These are phyloP conservation scores for Pseudomyrmex gracilis DNA, from an alignment of 1,140 invertebrate species.

Conservation along the genomic window DNA sequence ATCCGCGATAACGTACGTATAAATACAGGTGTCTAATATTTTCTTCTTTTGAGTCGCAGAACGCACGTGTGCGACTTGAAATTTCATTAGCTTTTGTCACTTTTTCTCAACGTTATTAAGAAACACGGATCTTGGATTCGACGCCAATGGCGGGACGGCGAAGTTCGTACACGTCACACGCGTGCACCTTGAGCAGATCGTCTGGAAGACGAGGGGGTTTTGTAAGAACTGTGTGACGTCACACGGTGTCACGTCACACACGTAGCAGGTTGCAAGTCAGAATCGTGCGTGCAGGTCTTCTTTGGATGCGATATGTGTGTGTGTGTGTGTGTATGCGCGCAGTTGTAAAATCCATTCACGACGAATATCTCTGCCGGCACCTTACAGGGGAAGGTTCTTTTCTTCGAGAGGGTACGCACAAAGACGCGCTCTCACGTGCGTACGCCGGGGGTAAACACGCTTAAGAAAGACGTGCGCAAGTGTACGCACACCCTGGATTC, in stretches of 20 bases:
- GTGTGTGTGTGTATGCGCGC: background rate
- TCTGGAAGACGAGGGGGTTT: constrained; percentile 56
- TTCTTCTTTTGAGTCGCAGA: too few relatives aligned
- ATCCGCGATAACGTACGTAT: too few relatives aligned
- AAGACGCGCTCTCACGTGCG: constrained; percentile 45
- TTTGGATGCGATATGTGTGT: constrained; percentile 28
- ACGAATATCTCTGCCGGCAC: constrained; percentile 59
- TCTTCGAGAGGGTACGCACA: constrained; percentile 58
- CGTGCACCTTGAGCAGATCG: constrained; percentile 55
- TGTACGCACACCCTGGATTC: constrained; percentile 2
- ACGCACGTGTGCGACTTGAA: too few relatives aligned
- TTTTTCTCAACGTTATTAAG: background rate
- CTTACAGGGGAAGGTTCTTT: constrained; percentile 40
- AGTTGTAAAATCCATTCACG: constrained; percentile 64
- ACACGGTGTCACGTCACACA: constrained; percentile 63
- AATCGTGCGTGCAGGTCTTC: constrained; percentile 10
- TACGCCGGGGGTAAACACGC: constrained; percentile 32
- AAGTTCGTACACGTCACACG: constrained; percentile 41
- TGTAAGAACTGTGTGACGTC: constrained; percentile 71
- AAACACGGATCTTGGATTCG: background rate
- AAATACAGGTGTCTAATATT: too few relatives aligned
- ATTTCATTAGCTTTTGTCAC: background rate
- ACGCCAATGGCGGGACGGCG: constrained; percentile 31
- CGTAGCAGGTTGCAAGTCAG: constrained; percentile 66
- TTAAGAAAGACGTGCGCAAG: constrained; percentile 36